Base-by-base conservation (phyloP, 2,888 invertebrate species). In the Melieria omissa region DNA sequence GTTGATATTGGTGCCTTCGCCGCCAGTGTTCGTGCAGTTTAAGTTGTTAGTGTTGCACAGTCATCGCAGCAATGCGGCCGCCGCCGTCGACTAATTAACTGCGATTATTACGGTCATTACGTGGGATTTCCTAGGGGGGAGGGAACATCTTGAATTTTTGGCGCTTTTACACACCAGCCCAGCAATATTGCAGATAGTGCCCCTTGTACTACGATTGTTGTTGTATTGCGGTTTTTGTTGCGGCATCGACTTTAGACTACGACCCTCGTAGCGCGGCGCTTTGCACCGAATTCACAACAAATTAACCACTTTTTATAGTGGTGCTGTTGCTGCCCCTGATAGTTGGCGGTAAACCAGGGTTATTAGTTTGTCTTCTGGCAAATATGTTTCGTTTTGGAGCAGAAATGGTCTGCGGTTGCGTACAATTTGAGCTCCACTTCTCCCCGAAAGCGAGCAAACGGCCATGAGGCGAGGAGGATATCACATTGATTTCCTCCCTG, bases 31-130 rank as follows among this genome's bases (percentile, higher is more conserved):
- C 54, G 68, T 29, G 29, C 29, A 29, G 29, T 42, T 62, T 61
- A 61, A 57, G 58, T 66, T 52, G 52, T 65, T 67, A 29, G 44
- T 61, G 72, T 69, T 73, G 63, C 62, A 69, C 29, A 69, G 69
- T 69, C 69, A 67, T 60, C 65, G 70, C 71, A 65, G 70, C 66
- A 67, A 49, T 65, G 70, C 71, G 65, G 70, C 66, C 71, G 73
- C 60, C 73, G 74, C 75, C 76, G 85, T 80, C 86, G 86, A 85
- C 85, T 85, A 85, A 85, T 85, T 85, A 85, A 85, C 85, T 85
- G 82, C 85, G 85, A 86, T 85, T 85, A 85, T 85, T 85, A 86
- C 85, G 85, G 85, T 85, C 85, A 85, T 85, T 85, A 85, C 85
- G 86, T 85, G 85, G 86, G 84, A 85, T 86, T 85, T 85, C 83